Evolutionary conservation across 2,113 vertebrate species (phyloP).

Genomic region (Mesembrinibis cayennensis): DNA sequence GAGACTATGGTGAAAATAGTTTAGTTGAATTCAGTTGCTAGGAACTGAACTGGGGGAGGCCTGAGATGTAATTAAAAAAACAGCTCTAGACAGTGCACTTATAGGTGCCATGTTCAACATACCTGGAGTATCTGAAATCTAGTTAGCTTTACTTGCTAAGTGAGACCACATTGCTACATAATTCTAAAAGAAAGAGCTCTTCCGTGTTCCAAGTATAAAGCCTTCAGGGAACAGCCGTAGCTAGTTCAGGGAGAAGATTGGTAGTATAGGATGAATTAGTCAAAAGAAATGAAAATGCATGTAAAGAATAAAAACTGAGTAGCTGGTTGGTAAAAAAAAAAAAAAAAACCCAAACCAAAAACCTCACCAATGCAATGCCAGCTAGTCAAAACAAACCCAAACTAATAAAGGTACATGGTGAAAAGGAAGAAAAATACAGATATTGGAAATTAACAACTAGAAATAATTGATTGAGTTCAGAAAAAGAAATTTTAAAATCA

Average conservation of each 20-base stretch:
- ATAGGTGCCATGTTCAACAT: not conserved
- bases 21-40: not conserved
- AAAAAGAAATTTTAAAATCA: not conserved
- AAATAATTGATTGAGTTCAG: not conserved
- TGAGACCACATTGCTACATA: not conserved
- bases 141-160: not conserved
- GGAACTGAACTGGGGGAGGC: not conserved
- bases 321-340: not conserved
- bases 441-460: not conserved
- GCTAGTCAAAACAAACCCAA: not conserved
- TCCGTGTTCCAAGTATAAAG: not conserved
- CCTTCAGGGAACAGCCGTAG: not conserved
- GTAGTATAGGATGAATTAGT: not conserved
- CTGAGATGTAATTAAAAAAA: not conserved
- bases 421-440: not conserved
- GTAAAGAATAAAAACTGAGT: not conserved
- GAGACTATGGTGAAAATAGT: not conserved
- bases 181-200: not conserved
- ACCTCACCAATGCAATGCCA: not conserved
- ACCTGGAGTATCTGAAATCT: not conserved
- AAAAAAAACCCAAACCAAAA: not conserved
- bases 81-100: not conserved
- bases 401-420: not conserved
- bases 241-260: not conserved
- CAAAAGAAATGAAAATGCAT: not conserved